Evolutionary conservation across 2,797 vertebrate genomes (phyloP).

Genomic region (Hippocampus kuda): DNA sequence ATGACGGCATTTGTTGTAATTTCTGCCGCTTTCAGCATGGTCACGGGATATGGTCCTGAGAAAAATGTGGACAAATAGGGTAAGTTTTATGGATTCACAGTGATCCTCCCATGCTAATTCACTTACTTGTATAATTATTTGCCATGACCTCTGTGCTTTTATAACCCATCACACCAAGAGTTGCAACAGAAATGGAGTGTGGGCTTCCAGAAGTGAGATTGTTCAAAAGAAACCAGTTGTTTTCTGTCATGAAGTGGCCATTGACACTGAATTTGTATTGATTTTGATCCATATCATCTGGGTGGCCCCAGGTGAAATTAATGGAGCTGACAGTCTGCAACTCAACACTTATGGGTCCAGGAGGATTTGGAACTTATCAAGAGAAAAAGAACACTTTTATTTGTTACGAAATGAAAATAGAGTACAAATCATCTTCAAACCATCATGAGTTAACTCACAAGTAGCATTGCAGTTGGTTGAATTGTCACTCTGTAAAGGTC

Average conservation of each 20-base stretch:
- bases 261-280: constrained; percentile 31
- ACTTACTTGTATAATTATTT: constrained; percentile 57
- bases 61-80: not conserved
- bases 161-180: constrained; percentile 38
- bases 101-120: not conserved
- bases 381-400: not conserved
- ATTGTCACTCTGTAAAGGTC: not conserved
- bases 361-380: constrained; percentile 59
- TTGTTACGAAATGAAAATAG: not conserved
- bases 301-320: constrained; percentile 50
- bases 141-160: constrained; percentile 35
- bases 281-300: constrained; percentile 37
- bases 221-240: constrained; percentile 18
- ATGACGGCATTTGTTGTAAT: constrained; percentile 42
- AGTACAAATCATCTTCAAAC: not conserved
- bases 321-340: constrained; percentile 38
- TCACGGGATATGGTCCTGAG: constrained; percentile 50
- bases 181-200: constrained; percentile 34
- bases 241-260: rapidly evolving
- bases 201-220: constrained; percentile 37
- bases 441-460: constrained; percentile 43
- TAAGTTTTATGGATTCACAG: not conserved
- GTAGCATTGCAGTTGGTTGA: constrained; percentile 38
- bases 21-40: constrained; percentile 6
- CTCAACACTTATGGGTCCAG: constrained; percentile 34